Conservation (phyloP, 2,113 vertebrate genomes). For the Formicarius rufipectus region DNA sequence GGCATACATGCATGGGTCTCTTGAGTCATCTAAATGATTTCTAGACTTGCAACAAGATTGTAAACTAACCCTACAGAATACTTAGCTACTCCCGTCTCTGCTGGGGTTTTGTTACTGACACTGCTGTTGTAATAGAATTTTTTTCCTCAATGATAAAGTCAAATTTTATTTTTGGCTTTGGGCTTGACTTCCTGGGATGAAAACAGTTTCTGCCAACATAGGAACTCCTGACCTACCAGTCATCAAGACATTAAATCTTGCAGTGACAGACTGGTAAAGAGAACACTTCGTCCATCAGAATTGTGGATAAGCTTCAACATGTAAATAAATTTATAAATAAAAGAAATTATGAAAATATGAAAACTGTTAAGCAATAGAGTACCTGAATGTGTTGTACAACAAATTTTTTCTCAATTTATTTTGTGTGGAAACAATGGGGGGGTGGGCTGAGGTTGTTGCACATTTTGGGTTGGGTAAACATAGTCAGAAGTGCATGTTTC, state of each 20-base stretch:
- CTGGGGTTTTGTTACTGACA: neutral
- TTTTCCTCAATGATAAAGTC: slow-evolving; percentile 15
- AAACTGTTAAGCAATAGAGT: neutral
- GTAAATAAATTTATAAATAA: slow-evolving; percentile 10
- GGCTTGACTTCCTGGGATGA: slow-evolving; percentile 44
- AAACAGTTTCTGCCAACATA: slow-evolving; percentile 51
- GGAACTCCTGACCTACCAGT: slow-evolving; percentile 60
- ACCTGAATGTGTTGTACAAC: neutral
- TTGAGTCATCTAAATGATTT: neutral
- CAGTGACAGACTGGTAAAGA: slow-evolving; percentile 53
- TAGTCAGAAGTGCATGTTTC: slow-evolving; percentile 77
- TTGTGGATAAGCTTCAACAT: slow-evolving; percentile 26
- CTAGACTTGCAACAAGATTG: neutral
- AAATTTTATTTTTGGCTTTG: slow-evolving; percentile 44
- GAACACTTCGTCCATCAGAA: slow-evolving; percentile 48
- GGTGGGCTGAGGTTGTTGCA: neutral
- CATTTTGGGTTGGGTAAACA: neutral
- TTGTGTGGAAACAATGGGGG: neutral
- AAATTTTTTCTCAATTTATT: neutral
- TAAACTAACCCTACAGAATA: slow-evolving; percentile 41
- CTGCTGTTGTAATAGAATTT: neutral
- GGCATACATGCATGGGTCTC: neutral
- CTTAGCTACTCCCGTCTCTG: neutral
- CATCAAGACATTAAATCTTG: slow-evolving; percentile 58
- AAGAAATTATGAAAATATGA: neutral